A percentile compares a stretch with the other conserved stretches of the same genome.
Conservation (phyloP, 2,797 vertebrate species). For the Pagetopsis macropterus region DNA sequence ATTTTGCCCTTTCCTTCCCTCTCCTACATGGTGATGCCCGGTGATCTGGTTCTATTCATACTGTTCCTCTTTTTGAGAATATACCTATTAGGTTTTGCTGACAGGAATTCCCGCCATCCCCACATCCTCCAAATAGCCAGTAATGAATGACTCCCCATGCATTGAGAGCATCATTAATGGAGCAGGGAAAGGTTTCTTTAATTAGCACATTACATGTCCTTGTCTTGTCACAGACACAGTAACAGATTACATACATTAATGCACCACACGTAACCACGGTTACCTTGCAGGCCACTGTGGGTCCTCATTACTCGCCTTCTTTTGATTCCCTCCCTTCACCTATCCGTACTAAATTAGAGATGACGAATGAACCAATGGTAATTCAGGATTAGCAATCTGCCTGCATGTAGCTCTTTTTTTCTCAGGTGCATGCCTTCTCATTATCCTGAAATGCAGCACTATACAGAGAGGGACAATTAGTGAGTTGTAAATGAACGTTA, state of each 20-base stretch:
- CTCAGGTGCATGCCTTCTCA: constrained; percentile 19
- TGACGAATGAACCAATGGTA: constrained; percentile 66
- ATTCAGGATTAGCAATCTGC: constrained; percentile 56
- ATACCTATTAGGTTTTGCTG: constrained; percentile 6
- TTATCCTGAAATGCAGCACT: constrained; percentile 24
- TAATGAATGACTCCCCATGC: constrained; percentile 73
- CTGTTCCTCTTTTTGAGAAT: constrained; percentile 10
- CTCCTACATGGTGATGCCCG: neutral
- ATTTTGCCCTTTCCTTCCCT: neutral
- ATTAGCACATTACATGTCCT: constrained; percentile 81
- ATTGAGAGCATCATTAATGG: constrained; percentile 74
- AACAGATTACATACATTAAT: constrained; percentile 84
- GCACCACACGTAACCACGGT: constrained; percentile 69
- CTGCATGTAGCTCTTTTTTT: constrained; percentile 23
- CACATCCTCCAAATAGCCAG: constrained; percentile 41
- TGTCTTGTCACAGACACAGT: constrained; percentile 74
- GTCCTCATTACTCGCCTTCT: constrained; percentile 71
- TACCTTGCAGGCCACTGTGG: constrained; percentile 57
- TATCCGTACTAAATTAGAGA: constrained; percentile 47
- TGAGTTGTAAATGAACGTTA: constrained; percentile 24
- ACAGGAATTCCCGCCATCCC: constrained; percentile 34
- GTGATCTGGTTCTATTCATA: neutral
- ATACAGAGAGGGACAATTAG: constrained; percentile 35
- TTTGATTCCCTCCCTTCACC: constrained; percentile 56
- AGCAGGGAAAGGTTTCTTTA: constrained; percentile 80